Percentiles rank a stretch among this genome's conserved stretches.
Evolutionary conservation across 2,113 vertebrate species (phyloP).

Genomic region (Piaya cayana): DNA sequence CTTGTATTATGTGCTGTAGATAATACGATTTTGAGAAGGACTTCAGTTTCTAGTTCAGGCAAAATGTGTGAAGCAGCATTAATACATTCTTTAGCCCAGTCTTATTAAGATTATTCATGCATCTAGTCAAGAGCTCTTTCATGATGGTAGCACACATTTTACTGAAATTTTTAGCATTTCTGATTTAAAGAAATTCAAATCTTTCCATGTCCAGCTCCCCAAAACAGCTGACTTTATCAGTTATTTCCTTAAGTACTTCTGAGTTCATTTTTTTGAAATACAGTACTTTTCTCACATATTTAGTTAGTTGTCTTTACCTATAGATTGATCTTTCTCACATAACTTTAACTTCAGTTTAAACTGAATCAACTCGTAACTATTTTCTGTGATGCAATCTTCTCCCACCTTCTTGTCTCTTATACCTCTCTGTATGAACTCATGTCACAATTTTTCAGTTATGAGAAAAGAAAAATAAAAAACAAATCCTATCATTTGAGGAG

Average conservation of each 20-base stretch:
- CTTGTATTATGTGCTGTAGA: neutral
- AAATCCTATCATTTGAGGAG: neutral
- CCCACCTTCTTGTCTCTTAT: neutral
- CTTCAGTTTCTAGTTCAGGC: neutral
- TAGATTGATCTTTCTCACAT: neutral
- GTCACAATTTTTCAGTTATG: neutral
- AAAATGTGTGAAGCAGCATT: neutral
- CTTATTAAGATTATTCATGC: neutral
- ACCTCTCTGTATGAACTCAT: neutral
- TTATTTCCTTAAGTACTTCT: neutral
- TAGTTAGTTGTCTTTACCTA: neutral
- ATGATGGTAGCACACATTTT: neutral
- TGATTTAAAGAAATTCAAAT: neutral
- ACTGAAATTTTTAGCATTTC: neutral
- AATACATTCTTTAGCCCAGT: neutral
- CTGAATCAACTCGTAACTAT: neutral
- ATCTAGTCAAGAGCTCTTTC: neutral
- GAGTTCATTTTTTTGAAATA: neutral
- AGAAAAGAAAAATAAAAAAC: neutral
- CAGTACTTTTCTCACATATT: neutral
- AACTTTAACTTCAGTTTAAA: neutral
- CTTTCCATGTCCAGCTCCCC: neutral
- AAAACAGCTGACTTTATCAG: neutral
- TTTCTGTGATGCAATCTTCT: neutral
- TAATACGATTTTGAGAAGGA: neutral